Evolutionary conservation across 1,140 invertebrate genomes (phyloP), one percentile per base, ranked within the genome.

Genomic region (Drosophila paulistorum): DNA sequence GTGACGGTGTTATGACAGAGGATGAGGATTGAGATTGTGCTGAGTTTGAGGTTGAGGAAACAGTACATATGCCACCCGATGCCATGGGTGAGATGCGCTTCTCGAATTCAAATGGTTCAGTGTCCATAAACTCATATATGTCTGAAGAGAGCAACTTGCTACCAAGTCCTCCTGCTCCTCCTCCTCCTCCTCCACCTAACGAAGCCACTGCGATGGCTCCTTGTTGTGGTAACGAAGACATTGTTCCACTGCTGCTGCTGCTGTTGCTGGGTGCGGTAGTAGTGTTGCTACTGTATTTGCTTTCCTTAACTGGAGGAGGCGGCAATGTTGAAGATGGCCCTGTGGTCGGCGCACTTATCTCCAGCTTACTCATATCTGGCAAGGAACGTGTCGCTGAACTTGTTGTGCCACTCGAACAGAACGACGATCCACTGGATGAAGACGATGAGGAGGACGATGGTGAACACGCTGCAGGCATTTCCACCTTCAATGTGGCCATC

Each of bases 71-170:
- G 17, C 59, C 20, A 17, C 74, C 48, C 20, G 77, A 41, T 2
- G 81, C 73, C 85, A 91, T 89, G n/a, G 90, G 82, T 6, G 91
- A 81, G 48, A 92, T 92, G 14, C 91, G 94, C 9, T 95, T 94
- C 91, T 96, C 96, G 77, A 97, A 95, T 91, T 97, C 96, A 82
- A 97, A 97, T 0, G 96, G 96, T 92, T 97, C 96, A 0, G 96
- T 96, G 92, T 97, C 96, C 92, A 97, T 97, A 81, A 97, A 97
- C 91, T 97, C 96, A 79, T 97, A 97, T 13, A 87, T 74, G 59
- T 87, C 96, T 77, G 91, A 89, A 26, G 91, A 85, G 2, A 78
- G 72, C 6, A 81, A 42, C 57, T 91, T 90, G 23, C 51, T 17
- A 48, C 71, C 77, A 39, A 35, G 48, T 1, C 65, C 14, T 4